A percentile compares a stretch with the other conserved stretches of the same genome.
These are phyloP conservation scores for Baronia brevicornis DNA, from an alignment of 2,888 invertebrate genomes.

Conservation along the genomic window DNA sequence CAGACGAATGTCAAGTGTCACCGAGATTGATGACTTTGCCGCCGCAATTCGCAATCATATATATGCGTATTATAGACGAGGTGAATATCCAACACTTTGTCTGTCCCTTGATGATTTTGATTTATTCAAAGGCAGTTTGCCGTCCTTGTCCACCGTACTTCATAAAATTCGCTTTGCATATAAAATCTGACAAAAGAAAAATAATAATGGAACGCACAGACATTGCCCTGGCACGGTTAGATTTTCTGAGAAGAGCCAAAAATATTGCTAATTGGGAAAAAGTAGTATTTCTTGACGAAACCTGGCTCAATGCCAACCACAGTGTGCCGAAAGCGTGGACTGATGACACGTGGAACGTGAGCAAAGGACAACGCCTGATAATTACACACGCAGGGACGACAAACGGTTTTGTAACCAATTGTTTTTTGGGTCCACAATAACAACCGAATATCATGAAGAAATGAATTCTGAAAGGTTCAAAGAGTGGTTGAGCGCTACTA, in stretches of 20 bases:
- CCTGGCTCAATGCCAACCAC: conserved; percentile 20
- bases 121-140: too few relatives aligned
- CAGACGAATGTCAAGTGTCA: too few relatives aligned
- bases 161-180: conserved; percentile 17
- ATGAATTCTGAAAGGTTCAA: conserved; percentile 17
- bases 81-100: too few relatives aligned
- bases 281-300: conserved; percentile 20
- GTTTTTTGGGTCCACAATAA: conserved; percentile 16
- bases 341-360: conserved; percentile 15
- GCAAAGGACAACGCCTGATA: conserved; percentile 18
- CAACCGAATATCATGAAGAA: conserved; percentile 17
- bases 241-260: conserved; percentile 19
- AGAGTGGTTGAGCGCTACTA: conserved; percentile 6
- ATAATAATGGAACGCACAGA: conserved; percentile 18
- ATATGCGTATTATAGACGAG: too few relatives aligned
- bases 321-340: conserved; percentile 10
- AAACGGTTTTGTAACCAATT: conserved; percentile 15
- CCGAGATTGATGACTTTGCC: too few relatives aligned
- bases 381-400: conserved; percentile 20
- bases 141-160: too few relatives aligned
- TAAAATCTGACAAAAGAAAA: conserved; percentile 18
- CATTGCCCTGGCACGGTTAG: background rate
- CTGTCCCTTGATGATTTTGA: too few relatives aligned
- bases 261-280: conserved; percentile 18
- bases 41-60: too few relatives aligned